These are phyloP conservation scores for Procambarus clarkii DNA, from an alignment of 1,140 invertebrate species.

Conservation along the genomic window DNA sequence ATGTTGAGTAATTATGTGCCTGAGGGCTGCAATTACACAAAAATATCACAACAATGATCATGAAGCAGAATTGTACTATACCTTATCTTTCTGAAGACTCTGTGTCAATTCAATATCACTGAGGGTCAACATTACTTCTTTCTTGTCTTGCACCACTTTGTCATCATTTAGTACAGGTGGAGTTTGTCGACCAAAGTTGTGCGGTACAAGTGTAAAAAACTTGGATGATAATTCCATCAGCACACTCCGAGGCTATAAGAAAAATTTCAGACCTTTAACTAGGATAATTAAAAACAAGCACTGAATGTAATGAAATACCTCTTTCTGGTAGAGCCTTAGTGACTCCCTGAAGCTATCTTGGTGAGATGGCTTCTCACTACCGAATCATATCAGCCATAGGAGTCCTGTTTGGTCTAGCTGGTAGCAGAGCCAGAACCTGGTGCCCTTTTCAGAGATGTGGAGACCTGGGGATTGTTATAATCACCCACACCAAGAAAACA, in stretches of 20 bases:
- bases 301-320: too few species aligned
- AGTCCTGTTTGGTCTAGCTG: too few species aligned
- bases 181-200: slow-evolving; percentile 76
- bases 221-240: slow-evolving; percentile 54
- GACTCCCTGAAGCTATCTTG: too few species aligned
- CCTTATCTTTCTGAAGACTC: slow-evolving; percentile 76
- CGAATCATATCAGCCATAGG: too few species aligned
- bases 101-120: slow-evolving; percentile 78
- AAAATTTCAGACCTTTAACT: not conserved
- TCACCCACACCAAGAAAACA: too few species aligned
- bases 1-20: too few species aligned
- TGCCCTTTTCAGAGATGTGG: not conserved
- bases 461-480: too few species aligned
- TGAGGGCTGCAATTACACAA: too few species aligned
- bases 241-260: slow-evolving; percentile 31
- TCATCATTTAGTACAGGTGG: slow-evolving; percentile 75
- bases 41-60: too few species aligned
- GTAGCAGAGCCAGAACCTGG: too few species aligned
- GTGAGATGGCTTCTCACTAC: too few species aligned
- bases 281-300: not conserved
- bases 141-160: slow-evolving; percentile 76
- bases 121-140: slow-evolving; percentile 77
- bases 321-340: too few species aligned
- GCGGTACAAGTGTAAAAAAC: slow-evolving; percentile 78
- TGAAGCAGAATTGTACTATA: not conserved